Percentiles rank a stretch among this genome's conserved stretches.
phyloP scores from a whole-genome alignment of 2,113 vertebrate genomes.

The Saguinus imperator region DNA sequence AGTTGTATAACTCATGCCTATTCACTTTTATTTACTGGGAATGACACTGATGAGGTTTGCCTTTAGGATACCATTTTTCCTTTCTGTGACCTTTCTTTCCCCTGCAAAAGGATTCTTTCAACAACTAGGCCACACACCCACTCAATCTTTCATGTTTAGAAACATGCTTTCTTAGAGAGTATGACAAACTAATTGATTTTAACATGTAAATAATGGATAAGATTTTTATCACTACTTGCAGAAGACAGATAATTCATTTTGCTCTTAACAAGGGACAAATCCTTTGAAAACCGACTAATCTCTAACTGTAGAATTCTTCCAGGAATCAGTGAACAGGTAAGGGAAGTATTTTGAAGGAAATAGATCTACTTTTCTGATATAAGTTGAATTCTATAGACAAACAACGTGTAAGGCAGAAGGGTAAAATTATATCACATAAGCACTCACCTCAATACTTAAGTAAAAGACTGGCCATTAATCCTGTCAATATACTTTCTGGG shows the following conservation, averaged over 20 bases:
- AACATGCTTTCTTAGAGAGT: neutral
- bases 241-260: neutral
- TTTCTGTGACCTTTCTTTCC: neutral
- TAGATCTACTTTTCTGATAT: neutral
- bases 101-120: neutral
- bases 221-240: neutral
- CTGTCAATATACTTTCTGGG: neutral
- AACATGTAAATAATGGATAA: neutral
- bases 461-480: neutral
- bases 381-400: neutral
- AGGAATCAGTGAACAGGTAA: neutral
- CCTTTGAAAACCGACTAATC: neutral
- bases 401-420: neutral
- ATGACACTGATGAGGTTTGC: neutral
- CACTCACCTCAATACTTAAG: neutral
- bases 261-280: neutral
- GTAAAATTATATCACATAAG: neutral
- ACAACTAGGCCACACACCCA: neutral
- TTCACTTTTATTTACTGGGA: neutral
- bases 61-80: neutral
- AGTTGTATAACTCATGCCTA: neutral
- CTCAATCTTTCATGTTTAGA: neutral
- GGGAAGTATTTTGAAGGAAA: neutral
- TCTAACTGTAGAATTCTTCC: neutral
- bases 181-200: neutral